Percentiles rank a stretch among this genome's conserved stretches.
Conservation (phyloP, 2,113 vertebrate genomes). For the Nesogale talazaci region DNA sequence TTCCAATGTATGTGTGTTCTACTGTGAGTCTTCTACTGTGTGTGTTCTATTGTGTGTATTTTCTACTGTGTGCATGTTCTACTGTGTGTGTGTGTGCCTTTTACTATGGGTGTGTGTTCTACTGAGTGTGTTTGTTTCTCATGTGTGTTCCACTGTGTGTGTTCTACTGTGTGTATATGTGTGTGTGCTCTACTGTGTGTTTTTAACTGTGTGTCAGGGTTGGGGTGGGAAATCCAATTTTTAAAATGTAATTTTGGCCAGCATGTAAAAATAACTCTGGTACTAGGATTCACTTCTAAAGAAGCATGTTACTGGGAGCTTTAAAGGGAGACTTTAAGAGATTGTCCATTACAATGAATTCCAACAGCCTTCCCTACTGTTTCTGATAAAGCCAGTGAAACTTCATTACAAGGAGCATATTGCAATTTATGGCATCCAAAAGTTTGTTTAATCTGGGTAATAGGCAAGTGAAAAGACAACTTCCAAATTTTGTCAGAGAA, state of each 20-base stretch:
- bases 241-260: constrained; percentile 19
- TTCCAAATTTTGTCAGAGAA: not conserved
- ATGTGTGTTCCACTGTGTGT: not conserved
- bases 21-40: too few relatives aligned
- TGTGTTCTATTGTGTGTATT: too few relatives aligned
- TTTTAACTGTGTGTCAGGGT: rapidly evolving
- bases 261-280: not conserved
- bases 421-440: not conserved
- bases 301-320: not conserved
- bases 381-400: not conserved
- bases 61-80: too few relatives aligned
- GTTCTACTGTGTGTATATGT: not conserved
- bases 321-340: not conserved
- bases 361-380: not conserved
- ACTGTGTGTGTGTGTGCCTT: too few relatives aligned
- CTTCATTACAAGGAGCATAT: not conserved
- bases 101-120: not conserved
- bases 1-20: too few relatives aligned
- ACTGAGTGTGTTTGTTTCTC: not conserved
- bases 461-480: constrained; percentile 43
- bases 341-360: not conserved
- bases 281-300: not conserved
- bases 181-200: not conserved
- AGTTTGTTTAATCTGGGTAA: not conserved
- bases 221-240: not conserved